Percentiles rank a stretch among this genome's conserved stretches.
Conservation (phyloP, 2,113 vertebrate species). For the Scopus umbretta region DNA sequence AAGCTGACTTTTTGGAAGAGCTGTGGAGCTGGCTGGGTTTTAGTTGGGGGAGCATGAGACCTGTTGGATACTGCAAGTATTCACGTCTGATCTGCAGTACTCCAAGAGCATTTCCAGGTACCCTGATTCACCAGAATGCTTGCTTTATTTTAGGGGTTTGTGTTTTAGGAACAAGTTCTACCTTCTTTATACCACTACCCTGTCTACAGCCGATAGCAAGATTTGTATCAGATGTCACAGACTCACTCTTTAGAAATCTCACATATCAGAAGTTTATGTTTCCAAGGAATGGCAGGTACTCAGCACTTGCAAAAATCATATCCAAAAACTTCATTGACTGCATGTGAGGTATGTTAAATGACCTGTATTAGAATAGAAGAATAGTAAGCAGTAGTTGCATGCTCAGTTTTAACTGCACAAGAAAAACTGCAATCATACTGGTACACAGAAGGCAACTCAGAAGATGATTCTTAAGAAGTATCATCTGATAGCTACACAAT, state of each 20-base stretch:
- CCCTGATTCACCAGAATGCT: neutral
- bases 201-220: neutral
- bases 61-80: neutral
- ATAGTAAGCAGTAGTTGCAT: neutral
- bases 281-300: neutral
- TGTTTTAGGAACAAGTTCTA: neutral
- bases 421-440: neutral
- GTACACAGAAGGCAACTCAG: neutral
- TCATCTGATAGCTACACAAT: neutral
- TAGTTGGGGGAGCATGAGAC: neutral
- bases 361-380: neutral
- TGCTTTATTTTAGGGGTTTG: neutral
- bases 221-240: neutral
- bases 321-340: neutral
- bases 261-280: neutral
- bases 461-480: neutral
- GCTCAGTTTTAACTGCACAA: neutral
- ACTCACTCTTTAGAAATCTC: neutral
- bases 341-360: neutral
- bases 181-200: neutral
- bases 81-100: neutral
- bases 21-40: neutral
- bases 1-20: neutral
- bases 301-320: neutral
- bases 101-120: neutral